phyloP scores from a whole-genome alignment of 2,113 vertebrate species.

The Asarcornis scutulata region DNA sequence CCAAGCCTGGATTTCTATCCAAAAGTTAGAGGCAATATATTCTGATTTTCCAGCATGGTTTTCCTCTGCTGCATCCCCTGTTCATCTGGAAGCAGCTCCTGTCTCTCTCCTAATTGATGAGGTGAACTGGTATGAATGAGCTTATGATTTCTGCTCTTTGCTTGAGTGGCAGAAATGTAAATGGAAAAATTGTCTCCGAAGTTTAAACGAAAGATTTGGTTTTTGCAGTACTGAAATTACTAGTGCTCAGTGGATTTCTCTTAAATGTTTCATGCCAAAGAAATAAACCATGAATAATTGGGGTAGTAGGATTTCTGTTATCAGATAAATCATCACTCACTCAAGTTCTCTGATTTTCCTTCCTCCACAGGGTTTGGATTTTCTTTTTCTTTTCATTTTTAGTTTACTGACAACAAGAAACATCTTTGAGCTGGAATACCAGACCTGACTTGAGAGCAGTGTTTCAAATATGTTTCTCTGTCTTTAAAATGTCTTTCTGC shows the following conservation, averaged over 20 bases:
- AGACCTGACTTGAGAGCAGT: neutral
- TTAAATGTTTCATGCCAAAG: conserved; percentile 13
- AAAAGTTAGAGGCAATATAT: conserved; percentile 15
- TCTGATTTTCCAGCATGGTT: conserved; percentile 42
- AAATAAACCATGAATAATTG: conserved; percentile 45
- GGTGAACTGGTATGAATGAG: conserved; percentile 41
- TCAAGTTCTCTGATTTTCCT: neutral
- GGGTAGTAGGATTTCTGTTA: conserved; percentile 12
- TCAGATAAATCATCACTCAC: conserved; percentile 42
- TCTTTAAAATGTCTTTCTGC: neutral
- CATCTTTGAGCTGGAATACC: neutral
- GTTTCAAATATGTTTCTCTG: neutral
- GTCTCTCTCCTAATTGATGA: conserved; percentile 53
- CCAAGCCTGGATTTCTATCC: neutral
- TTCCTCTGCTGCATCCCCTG: conserved; percentile 30
- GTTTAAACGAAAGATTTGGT: conserved; percentile 49
- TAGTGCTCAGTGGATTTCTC: neutral
- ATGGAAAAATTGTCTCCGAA: conserved; percentile 56
- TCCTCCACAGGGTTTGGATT: neutral
- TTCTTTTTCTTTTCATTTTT: neutral
- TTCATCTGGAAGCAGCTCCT: conserved; percentile 46
- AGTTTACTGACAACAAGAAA: conserved; percentile 45
- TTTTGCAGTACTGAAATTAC: conserved; percentile 8
- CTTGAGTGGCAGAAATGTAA: conserved; percentile 55
- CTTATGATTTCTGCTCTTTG: conserved; percentile 44